These are phyloP conservation scores for Melanotaenia pygmaea DNA, from an alignment of 2,797 vertebrate genomes.

Conservation along the genomic window DNA sequence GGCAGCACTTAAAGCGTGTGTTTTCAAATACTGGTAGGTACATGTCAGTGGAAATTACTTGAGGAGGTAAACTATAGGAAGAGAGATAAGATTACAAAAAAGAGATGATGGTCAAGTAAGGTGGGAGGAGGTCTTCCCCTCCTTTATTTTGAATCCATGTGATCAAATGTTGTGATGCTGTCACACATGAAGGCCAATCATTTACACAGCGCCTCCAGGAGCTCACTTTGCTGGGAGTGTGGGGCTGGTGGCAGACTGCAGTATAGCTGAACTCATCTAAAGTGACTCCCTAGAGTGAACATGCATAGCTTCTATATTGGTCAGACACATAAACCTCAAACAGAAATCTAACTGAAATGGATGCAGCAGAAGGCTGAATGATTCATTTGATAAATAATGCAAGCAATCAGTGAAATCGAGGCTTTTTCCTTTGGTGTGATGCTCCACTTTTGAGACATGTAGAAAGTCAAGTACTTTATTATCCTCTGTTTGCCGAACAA, in stretches of 20 bases:
- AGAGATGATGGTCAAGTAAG: conserved; percentile 35
- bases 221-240: conserved; percentile 11
- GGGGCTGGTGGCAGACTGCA: conserved; percentile 4
- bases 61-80: conserved; percentile 26
- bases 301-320: conserved; percentile 17
- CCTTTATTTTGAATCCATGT: conserved; percentile 53
- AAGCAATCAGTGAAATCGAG: conserved; percentile 76
- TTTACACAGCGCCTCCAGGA: conserved; percentile 33
- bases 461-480: conserved; percentile 51
- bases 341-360: conserved; percentile 48
- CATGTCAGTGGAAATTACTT: conserved; percentile 34
- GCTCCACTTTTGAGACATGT: conserved; percentile 77
- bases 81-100: conserved; percentile 13
- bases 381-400: conserved; percentile 83
- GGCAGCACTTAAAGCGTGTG: conserved; percentile 37
- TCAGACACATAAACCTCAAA: conserved; percentile 21
- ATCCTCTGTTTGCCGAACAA: conserved; percentile 39
- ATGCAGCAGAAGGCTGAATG: conserved; percentile 82
- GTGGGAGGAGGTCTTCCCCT: conserved; percentile 65
- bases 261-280: conserved; percentile 22
- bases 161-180: conserved; percentile 70
- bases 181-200: conserved; percentile 43
- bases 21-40: conserved; percentile 13
- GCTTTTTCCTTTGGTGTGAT: conserved; percentile 64
- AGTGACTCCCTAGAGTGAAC: conserved; percentile 27